phyloP scores from a whole-genome alignment of 2,113 vertebrate species.

The Periophthalmodon schlosseri region DNA sequence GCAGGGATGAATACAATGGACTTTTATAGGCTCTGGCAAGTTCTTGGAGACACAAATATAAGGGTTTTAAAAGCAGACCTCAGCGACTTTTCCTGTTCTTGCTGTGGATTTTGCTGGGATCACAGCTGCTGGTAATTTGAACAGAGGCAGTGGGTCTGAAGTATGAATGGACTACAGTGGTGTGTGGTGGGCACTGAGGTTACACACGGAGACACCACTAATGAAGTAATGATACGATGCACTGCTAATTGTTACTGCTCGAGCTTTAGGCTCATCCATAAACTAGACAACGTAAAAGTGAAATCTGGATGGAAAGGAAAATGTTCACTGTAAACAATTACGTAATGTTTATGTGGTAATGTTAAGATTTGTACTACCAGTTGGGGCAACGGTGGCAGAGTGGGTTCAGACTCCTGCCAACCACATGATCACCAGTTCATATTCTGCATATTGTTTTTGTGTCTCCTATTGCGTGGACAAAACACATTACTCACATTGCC shows the following conservation, averaged over 20 bases:
- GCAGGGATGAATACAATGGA: conserved; percentile 7
- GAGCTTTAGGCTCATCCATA: not conserved
- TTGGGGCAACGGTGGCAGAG: not conserved
- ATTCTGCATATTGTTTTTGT: not conserved
- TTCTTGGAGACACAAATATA: conserved; percentile 3
- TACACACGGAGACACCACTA: not conserved
- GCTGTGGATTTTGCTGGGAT: conserved; percentile 16
- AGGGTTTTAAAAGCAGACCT: conserved; percentile 16
- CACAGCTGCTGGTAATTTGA: conserved; percentile 35
- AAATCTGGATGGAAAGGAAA: conserved; percentile 1
- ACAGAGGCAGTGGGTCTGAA: conserved; percentile 27
- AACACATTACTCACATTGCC: no score
- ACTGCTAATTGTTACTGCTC: not conserved
- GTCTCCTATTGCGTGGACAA: not conserved
- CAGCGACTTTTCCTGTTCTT: conserved; percentile 18
- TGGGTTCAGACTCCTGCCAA: not conserved
- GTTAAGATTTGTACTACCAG: not conserved
- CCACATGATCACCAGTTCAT: not conserved
- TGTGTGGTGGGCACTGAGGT: conserved; percentile 8
- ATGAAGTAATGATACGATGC: not conserved
- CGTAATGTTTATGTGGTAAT: not conserved
- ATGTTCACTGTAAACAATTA: not conserved
- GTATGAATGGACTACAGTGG: conserved; percentile 38
- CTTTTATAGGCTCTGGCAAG: conserved; percentile 2
- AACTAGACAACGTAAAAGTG: not conserved